A percentile compares a stretch with the other conserved stretches of the same genome.
These are phyloP conservation scores for Metellina segmentata DNA, from an alignment of 2,888 invertebrate species.

Conservation along the genomic window DNA sequence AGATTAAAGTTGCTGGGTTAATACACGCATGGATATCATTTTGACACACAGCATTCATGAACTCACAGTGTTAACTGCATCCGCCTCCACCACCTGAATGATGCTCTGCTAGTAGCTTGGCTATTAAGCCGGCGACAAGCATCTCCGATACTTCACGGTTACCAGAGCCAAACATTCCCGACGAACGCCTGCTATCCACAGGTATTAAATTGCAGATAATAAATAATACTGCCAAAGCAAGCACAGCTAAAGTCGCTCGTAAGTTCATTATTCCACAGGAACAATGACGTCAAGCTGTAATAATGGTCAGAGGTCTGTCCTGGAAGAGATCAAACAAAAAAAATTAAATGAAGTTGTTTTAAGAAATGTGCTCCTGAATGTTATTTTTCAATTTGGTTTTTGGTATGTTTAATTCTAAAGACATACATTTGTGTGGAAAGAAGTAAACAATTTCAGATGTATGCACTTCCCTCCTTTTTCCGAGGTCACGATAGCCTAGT, in stretches of 20 bases:
- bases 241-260: not conserved
- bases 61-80: not conserved
- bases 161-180: slow-evolving; percentile 20
- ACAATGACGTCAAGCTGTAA: too few species aligned
- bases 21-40: too few species aligned
- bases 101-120: slow-evolving; percentile 57
- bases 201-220: not conserved
- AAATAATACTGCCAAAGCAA: not conserved
- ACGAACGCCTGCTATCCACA: not conserved
- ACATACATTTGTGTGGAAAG: too few species aligned
- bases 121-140: slow-evolving; percentile 59
- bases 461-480: too few species aligned
- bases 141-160: slow-evolving; percentile 29
- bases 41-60: too few species aligned
- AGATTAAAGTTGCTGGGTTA: too few species aligned
- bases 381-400: not conserved
- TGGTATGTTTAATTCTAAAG: too few species aligned
- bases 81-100: not conserved
- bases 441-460: too few species aligned
- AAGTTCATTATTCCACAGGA: not conserved
- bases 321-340: too few species aligned
- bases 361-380: not conserved
- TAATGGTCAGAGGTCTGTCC: too few species aligned
- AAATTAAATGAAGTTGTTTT: not conserved
- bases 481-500: too few species aligned